Evolutionary conservation across 2,797 vertebrate genomes (phyloP), one percentile per base, ranked within the genome.

Genomic region (Eulemur albifrons): DNA sequence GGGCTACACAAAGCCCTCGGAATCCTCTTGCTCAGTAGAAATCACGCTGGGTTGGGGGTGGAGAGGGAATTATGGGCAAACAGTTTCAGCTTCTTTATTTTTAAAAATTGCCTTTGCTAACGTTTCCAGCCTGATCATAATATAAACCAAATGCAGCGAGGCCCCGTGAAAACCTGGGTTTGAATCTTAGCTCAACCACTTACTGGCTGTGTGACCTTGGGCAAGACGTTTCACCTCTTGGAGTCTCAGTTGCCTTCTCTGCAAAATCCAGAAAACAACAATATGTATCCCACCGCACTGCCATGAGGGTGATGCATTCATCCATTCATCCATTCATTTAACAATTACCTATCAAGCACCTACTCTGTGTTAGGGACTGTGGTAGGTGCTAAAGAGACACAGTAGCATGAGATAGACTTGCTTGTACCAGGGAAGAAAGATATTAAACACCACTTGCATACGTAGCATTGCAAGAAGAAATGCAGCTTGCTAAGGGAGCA

Each of bases 51-150:
- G 63, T 65, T 94, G 91, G 75, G 83, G 83, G 89, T 80, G 96
- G 94, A 81, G 73, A 94, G 73, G 50, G 67, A 89, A 63, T 89
- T 67, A 48, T 77, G 93, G 89, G 75, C 73, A 65, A 85, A 86
- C 45, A 75, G 83, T 87, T 95, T 79, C 88, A 93, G 86, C 61
- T 89, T 95, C 70, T 94, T 95, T 67, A 48, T 57, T 89, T 88
- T 77, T 21, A 96, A 96, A 96, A 93, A 89, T n/a, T 77, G 90
- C 43, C 54, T 95, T 96, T 92, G 93, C 94, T 88, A 94, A 67
- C 25, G n/a, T 89, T 92, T 87, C 79, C 35, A 87, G 94, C 35
- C 20, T 73, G 70, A 45, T 59, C n/a, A 72, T 63, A 52, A 89
- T 80, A 75, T 69, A 88, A 96, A 90, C 84, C 88, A 76, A 70